Evolutionary conservation across 2,113 vertebrate genomes (phyloP).

Genomic region (Solea senegalensis): DNA sequence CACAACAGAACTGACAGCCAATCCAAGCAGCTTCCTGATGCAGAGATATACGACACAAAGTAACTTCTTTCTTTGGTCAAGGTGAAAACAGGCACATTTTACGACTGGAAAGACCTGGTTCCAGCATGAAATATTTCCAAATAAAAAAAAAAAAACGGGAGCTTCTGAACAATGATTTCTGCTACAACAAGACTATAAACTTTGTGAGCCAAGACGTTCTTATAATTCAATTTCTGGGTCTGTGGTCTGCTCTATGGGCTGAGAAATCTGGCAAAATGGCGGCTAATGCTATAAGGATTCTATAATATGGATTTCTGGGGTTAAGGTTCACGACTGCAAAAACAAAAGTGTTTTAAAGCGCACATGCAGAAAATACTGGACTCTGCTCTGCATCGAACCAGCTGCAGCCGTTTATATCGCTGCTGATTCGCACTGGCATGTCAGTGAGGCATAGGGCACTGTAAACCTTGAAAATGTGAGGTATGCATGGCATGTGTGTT

Average conservation of each 20-base stretch:
- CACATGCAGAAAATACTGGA: not conserved
- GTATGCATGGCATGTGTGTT: constrained; percentile 41
- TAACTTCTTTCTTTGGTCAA: constrained; percentile 42
- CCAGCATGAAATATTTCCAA: constrained; percentile 54
- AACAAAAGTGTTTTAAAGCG: not conserved
- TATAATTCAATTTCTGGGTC: constrained; percentile 26
- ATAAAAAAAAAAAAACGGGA: constrained; percentile 33
- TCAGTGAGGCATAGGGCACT: constrained; percentile 24
- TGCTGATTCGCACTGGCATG: constrained; percentile 34
- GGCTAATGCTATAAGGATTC: not conserved
- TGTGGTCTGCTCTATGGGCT: constrained; percentile 19
- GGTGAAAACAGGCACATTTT: constrained; percentile 49
- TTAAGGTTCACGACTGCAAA: not conserved
- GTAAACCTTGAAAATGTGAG: constrained; percentile 41
- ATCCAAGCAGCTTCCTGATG: constrained; percentile 13
- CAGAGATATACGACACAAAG: constrained; percentile 20
- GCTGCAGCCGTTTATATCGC: not conserved
- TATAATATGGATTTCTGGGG: not conserved
- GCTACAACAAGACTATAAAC: constrained; percentile 54
- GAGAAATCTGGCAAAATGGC: too few relatives aligned
- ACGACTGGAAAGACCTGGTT: constrained; percentile 18
- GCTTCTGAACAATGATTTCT: constrained; percentile 62
- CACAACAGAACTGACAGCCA: too few relatives aligned
- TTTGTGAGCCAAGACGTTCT: constrained; percentile 23
- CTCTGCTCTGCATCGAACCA: not conserved